Conservation (phyloP, 2,113 vertebrate species). For the Maccullochella peelii region DNA sequence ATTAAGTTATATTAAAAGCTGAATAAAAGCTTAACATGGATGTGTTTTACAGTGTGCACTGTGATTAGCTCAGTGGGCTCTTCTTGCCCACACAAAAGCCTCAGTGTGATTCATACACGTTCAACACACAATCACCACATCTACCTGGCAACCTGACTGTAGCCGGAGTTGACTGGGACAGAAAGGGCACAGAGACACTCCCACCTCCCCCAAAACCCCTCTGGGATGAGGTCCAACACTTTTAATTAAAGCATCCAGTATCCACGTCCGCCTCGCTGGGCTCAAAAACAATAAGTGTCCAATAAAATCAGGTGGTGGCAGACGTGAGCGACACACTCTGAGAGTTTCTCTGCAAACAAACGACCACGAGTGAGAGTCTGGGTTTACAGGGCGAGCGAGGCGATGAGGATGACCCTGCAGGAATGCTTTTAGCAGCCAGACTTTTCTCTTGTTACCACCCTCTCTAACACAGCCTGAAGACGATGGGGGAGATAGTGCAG, state of each 20-base stretch:
- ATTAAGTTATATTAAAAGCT: background rate
- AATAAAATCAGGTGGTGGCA: constrained; percentile 51
- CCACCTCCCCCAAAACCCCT: constrained; percentile 3
- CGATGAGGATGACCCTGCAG: constrained; percentile 19
- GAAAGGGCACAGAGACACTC: constrained; percentile 1
- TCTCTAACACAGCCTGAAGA: constrained; percentile 11
- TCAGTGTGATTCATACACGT: constrained; percentile 15
- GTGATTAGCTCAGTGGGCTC: background rate
- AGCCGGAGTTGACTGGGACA: background rate
- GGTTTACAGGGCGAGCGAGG: constrained; percentile 21
- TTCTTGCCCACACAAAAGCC: background rate
- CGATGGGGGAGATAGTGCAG: background rate
- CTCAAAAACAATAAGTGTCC: constrained; percentile 54
- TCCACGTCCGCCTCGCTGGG: background rate
- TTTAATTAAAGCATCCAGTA: constrained; percentile 52
- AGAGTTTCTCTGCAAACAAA: constrained; percentile 47
- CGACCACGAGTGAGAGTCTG: background rate
- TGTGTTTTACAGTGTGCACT: background rate
- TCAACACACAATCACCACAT: constrained; percentile 1
- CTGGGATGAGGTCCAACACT: constrained; percentile 27
- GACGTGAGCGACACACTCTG: background rate
- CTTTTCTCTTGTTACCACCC: constrained; percentile 19
- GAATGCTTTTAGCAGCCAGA: constrained; percentile 54
- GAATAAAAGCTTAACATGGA: no score
- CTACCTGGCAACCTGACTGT: background rate